These are phyloP conservation scores for Trogon melanurus DNA, from an alignment of 2,113 vertebrate genomes.

Conservation along the genomic window DNA sequence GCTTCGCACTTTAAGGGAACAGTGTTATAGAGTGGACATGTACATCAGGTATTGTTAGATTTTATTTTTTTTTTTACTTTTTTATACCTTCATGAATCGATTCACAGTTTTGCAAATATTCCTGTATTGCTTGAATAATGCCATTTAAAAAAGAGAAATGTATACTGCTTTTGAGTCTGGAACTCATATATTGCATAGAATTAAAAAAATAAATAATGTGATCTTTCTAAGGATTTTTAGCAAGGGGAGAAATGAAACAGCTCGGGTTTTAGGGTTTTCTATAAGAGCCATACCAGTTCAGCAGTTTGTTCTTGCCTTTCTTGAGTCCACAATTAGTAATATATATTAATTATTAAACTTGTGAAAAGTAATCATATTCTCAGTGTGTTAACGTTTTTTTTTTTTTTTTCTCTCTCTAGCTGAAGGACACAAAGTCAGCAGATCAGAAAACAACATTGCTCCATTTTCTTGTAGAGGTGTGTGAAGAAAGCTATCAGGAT, in stretches of 20 bases:
- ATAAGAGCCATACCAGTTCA: background rate
- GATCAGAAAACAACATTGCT: slow-evolving; percentile 94
- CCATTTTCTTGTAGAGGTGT: slow-evolving; percentile 91
- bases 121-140: background rate
- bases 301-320: background rate
- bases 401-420: slow-evolving; percentile 64
- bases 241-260: background rate
- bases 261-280: background rate
- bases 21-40: background rate
- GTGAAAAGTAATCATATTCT: background rate
- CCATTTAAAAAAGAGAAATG: background rate
- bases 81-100: background rate
- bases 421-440: slow-evolving; percentile 93
- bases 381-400: background rate
- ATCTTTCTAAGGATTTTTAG: background rate
- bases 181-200: background rate
- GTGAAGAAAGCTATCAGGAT: slow-evolving; percentile 90
- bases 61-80: background rate
- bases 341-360: background rate
- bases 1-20: background rate
- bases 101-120: background rate
- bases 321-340: background rate
- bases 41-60: background rate
- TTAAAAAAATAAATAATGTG: background rate
- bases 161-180: background rate